Conservation (phyloP, 1,140 invertebrate species). For the Temnothorax nylanderi region DNA sequence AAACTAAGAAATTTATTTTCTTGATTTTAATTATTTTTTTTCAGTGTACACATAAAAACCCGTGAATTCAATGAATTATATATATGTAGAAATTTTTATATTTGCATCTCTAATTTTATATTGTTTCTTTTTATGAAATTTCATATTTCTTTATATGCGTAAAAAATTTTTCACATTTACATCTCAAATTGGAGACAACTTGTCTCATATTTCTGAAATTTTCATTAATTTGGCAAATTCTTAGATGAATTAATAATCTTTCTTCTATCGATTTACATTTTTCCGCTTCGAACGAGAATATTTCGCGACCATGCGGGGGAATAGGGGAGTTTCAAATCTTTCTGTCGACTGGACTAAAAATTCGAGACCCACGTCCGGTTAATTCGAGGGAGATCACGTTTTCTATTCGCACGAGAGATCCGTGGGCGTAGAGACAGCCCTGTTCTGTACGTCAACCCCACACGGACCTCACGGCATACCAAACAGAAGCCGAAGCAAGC, state of each 20-base stretch:
- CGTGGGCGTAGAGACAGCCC: conserved; percentile 51
- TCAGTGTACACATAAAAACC: too few relatives aligned
- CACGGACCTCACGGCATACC: conserved; percentile 79
- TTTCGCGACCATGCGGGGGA: neutral
- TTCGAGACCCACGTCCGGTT: neutral
- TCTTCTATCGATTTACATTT: neutral
- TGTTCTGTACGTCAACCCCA: conserved; percentile 40
- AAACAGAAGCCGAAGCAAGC: conserved; percentile 83
- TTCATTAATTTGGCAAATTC: neutral
- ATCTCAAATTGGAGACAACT: neutral
- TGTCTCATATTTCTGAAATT: neutral
- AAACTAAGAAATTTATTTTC: too few relatives aligned
- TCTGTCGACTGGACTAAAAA: neutral
- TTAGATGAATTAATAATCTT: neutral
- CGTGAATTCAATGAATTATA: neutral
- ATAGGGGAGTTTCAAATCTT: neutral
- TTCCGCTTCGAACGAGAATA: neutral
- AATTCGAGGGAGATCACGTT: conserved; percentile 20
- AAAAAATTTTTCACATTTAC: neutral
- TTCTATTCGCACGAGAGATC: conserved; percentile 32
- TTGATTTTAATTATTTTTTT: too few relatives aligned
- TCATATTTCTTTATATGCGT: too few relatives aligned
- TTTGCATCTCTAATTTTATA: neutral
- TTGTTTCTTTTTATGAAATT: neutral
- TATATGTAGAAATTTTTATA: neutral